A percentile compares a stretch with the other conserved stretches of the same genome.
Conservation (phyloP, 2,888 invertebrate species). For the Heteromurus nitidus region DNA sequence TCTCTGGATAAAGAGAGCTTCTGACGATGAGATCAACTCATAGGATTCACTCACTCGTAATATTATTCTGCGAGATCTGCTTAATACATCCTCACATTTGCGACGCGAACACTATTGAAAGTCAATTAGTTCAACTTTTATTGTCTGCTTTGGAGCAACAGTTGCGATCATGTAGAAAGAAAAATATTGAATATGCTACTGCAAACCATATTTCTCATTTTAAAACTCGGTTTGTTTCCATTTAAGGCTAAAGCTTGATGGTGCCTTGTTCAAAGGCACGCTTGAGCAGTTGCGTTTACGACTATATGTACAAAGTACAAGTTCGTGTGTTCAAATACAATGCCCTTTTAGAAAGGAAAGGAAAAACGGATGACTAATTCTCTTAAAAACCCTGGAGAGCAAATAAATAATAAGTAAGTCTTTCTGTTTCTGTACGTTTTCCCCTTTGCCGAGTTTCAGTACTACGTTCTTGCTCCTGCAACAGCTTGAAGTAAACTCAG, state of each 20-base stretch:
- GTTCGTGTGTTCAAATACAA: too few species aligned
- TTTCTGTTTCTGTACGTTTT: conserved; percentile 30
- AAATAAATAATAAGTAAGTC: conserved; percentile 55
- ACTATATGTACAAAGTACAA: too few species aligned
- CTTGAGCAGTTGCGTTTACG: background rate
- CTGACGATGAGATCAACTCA: background rate
- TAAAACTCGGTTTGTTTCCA: background rate
- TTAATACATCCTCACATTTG: background rate
- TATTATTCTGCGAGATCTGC: too few species aligned
- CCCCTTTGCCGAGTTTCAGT: background rate
- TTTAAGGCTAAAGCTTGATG: too few species aligned
- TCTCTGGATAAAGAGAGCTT: background rate
- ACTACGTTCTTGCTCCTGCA: background rate
- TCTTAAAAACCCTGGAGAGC: conserved; percentile 45
- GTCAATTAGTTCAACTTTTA: conserved; percentile 51
- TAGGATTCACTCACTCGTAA: background rate
- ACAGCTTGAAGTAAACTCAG: background rate
- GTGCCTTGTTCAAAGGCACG: background rate
- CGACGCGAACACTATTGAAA: conserved; percentile 30
- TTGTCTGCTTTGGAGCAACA: conserved; percentile 31
- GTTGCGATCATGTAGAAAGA: conserved; percentile 49
- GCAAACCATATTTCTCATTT: background rate
- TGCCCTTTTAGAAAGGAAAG: too few species aligned
- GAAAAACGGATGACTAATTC: conserved; percentile 55
- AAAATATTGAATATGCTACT: background rate